Conservation (phyloP, 2,113 vertebrate genomes). For the Rhagologus leucostigma region DNA sequence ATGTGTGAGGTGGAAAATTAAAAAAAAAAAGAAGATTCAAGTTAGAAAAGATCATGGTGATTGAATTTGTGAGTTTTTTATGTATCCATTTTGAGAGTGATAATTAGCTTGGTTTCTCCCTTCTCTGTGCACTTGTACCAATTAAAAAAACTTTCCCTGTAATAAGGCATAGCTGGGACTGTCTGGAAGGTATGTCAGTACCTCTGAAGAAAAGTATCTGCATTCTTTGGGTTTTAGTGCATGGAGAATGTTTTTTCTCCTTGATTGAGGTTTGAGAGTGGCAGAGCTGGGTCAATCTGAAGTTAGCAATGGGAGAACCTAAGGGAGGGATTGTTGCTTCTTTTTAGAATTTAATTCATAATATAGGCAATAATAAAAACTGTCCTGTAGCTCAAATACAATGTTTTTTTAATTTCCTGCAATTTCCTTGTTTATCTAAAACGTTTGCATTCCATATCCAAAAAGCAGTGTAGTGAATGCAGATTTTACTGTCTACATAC, state of each 20-base stretch:
- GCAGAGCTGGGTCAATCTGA: neutral
- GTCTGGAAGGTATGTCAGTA: neutral
- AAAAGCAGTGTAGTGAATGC: neutral
- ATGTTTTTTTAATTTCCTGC: neutral
- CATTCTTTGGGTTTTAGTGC: neutral
- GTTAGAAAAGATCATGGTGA: neutral
- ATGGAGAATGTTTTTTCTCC: neutral
- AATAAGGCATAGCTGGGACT: neutral
- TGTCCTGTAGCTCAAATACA: neutral
- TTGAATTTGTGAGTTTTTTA: neutral
- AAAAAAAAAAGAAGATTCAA: neutral
- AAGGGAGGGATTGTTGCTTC: neutral
- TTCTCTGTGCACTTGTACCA: neutral
- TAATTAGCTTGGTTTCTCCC: neutral
- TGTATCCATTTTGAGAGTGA: neutral
- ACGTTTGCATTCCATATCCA: neutral
- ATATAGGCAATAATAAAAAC: neutral
- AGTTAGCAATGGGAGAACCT: neutral
- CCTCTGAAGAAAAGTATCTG: neutral
- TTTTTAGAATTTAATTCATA: neutral
- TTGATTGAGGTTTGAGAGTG: neutral
- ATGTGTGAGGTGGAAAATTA: neutral
- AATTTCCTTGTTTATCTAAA: neutral
- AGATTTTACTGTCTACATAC: neutral
- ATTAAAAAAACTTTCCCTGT: neutral